These are phyloP conservation scores for Lasioglossum lativentre DNA, from an alignment of 2,888 invertebrate genomes.

Conservation along the genomic window DNA sequence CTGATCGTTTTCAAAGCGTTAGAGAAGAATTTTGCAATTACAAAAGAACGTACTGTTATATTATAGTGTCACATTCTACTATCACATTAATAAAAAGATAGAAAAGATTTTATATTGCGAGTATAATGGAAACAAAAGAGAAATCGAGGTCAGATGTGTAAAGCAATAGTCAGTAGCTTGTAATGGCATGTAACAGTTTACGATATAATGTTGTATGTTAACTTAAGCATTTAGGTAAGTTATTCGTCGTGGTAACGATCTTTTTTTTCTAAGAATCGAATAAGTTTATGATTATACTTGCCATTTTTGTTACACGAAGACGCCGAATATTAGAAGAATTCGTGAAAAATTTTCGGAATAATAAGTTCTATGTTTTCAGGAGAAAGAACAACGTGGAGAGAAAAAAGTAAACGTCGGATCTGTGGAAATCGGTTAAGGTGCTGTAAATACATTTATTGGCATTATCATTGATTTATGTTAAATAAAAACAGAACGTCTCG, in stretches of 20 bases:
- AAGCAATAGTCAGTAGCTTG: slow-evolving; percentile 64
- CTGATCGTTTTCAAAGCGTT: background rate
- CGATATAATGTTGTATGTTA: slow-evolving; percentile 44
- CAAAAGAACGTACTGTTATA: background rate
- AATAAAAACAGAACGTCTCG: slow-evolving; percentile 68
- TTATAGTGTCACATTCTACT: background rate
- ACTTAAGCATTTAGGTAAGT: slow-evolving; percentile 46
- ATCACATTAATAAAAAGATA: background rate
- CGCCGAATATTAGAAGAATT: background rate
- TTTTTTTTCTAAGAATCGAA: slow-evolving; percentile 26
- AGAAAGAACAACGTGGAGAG: no score
- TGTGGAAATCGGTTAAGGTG: slow-evolving; percentile 54
- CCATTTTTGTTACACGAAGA: slow-evolving; percentile 8
- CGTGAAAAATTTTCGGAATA: background rate
- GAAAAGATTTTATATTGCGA: background rate
- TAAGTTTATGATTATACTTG: slow-evolving; percentile 45
- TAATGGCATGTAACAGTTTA: slow-evolving; percentile 49
- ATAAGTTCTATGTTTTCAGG: background rate
- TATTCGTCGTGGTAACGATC: slow-evolving; percentile 23
- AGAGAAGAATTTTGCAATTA: background rate
- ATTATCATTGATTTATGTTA: slow-evolving; percentile 68
- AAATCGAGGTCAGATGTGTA: slow-evolving; percentile 44
- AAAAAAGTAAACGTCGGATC: slow-evolving; percentile 13
- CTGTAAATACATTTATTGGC: slow-evolving; percentile 74
- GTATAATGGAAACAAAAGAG: slow-evolving; percentile 6